Evolutionary conservation across 2,113 vertebrate species (phyloP).

Genomic region (Potamarius usumacintae): DNA sequence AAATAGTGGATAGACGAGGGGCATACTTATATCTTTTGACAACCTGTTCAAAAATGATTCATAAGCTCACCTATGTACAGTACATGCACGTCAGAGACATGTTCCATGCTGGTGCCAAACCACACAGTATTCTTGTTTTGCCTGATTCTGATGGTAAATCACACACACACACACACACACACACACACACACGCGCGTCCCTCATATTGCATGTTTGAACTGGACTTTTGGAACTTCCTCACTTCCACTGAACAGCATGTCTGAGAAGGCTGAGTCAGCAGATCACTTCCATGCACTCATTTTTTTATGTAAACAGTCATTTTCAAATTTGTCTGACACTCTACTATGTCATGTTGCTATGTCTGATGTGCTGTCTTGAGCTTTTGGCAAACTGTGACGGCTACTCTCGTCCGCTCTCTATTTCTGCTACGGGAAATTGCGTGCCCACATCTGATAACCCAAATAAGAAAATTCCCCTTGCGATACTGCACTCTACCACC

Average conservation of each 20-base stretch:
- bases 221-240: slow-evolving; percentile 6
- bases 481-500: slow-evolving; percentile 54
- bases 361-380: neutral
- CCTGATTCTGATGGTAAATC: neutral
- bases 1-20: neutral
- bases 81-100: neutral
- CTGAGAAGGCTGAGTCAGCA: slow-evolving; percentile 2
- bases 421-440: slow-evolving; percentile 54
- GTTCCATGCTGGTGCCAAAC: neutral
- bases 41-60: neutral
- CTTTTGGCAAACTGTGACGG: neutral
- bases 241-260: neutral
- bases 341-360: neutral
- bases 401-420: slow-evolving; percentile 15
- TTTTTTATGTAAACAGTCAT: slow-evolving; percentile 38
- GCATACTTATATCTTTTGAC: neutral
- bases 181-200: neutral
- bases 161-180: neutral
- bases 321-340: slow-evolving; percentile 9
- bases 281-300: neutral
- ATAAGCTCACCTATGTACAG: neutral
- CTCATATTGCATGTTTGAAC: slow-evolving; percentile 16
- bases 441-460: slow-evolving; percentile 69
- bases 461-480: slow-evolving; percentile 64
- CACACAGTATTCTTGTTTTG: neutral